Base-by-base conservation (phyloP, 1,140 invertebrate genomes). In the Sminthurinus signatus region DNA sequence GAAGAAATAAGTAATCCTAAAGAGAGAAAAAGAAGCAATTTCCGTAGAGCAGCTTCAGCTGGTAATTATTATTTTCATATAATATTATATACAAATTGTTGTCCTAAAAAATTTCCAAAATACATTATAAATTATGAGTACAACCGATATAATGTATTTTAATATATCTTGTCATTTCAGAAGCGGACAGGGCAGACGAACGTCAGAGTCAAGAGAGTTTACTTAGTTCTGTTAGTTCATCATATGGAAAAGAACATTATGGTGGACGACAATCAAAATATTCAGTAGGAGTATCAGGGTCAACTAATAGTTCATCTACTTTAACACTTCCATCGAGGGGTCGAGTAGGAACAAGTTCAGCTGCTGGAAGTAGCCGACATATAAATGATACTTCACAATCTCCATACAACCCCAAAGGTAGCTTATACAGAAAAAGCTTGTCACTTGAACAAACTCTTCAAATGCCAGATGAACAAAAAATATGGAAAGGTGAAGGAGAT, bases 381-480 rank as follows among this genome's bases (percentile, higher is more conserved):
- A 60, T 65, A 15, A 36, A 15, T 36, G 32, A 36, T 36, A 36
- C 15, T 36, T 25, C 72, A 64, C 27, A 73, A 69, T 78, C 65
- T 46, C 64, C 56, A 71, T 73, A 28, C 69, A 73, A 65, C 51
- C 75, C 58, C 3, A 68, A 81, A 72, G 81, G 82, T 62, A 82
- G 81, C 73, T 75, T 88, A 15, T 82, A 86, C 68, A 80, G 86
- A 56, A 88, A 88, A 73, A 86, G 85, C 76, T 75, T 89, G 21
- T 89, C 87, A 19, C 75, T 89, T 39, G 87, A 89, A 76, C 87
- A 89, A 74, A 86, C 84, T 17, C 78, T 75, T 12, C 65, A 64
- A 43, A 69, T 67, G 62, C 62, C 64, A 19, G 65, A 69, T 56
- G 68, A 68, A 43, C 63, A 70, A 36, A 79, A 78, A 67, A 85